Evolutionary conservation across 2,797 vertebrate species (phyloP), one percentile per base, ranked within the genome.

Genomic region (Syngnathus rostellatus): DNA sequence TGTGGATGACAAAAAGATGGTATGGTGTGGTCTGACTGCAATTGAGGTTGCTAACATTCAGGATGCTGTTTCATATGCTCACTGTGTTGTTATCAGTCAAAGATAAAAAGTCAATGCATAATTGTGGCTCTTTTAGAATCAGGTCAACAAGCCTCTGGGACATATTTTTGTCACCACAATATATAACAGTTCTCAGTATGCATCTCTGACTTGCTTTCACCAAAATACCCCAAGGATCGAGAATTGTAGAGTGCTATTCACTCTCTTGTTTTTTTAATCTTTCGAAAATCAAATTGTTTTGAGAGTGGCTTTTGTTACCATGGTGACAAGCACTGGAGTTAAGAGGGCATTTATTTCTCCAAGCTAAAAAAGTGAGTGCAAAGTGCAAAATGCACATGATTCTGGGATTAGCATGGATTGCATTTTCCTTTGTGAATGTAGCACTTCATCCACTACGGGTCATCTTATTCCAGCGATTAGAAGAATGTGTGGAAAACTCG

Each of bases 41-140:
- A 71, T 71, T 72, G 55, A 80, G 51, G 71, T 66, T 67, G 77
- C 43, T 72, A 14, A 79, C 79, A 81, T 78, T 79, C 63, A 75
- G 41, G 54, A 37, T 12, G 61, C 63, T 76, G 77, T 72, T 67
- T 31, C 66, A 77, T 78, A 76, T 73, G 71, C 63, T 68, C 78
- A 62, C 37, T 75, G 63, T 76, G 68, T 46, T 60, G 54, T 64
- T 55, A 21, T 64, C 69, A 31, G 68, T 67, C 70, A 66, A 53
- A 69, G 72, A 72, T 38, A 63, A 37, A 17, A 60, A 64, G 16
- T 55, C 66, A 75, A 80, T 74, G 45, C 70, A 74, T 65, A 77
- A 77, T 75, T 64, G 2, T 12, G 21, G 43, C 19, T 37, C 63
- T 63, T 68, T 50, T 58, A 31, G 55, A 58, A 58, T 37, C 55